Percentiles rank a stretch among this genome's conserved stretches.
These are phyloP conservation scores for Setophaga coronata DNA, from an alignment of 2,113 vertebrate genomes.

Conservation along the genomic window DNA sequence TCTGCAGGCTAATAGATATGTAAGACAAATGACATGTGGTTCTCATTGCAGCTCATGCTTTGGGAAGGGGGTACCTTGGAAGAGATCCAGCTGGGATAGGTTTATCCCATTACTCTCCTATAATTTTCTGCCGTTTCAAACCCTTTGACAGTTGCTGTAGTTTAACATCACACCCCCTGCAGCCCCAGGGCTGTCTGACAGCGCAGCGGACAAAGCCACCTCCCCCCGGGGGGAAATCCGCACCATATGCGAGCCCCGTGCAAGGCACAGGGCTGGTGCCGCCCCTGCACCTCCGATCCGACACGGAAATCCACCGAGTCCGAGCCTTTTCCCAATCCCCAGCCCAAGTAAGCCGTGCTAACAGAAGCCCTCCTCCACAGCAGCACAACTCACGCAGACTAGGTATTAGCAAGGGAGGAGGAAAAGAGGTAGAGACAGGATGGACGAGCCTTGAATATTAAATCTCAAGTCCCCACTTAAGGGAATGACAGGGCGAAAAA, in stretches of 20 bases:
- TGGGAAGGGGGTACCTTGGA: conserved; percentile 51
- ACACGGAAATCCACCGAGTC: not conserved
- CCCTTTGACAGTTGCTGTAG: conserved; percentile 61
- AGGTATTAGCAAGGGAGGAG: not conserved
- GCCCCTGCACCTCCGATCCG: not conserved
- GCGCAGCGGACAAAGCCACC: conserved; percentile 38
- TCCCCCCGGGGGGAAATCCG: not conserved
- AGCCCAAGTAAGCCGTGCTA: accelerated
- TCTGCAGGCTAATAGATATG: conserved; percentile 61
- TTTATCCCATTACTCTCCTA: conserved; percentile 67
- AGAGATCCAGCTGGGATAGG: conserved; percentile 45
- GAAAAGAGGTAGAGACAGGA: conserved; percentile 21
- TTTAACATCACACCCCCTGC: conserved; percentile 61
- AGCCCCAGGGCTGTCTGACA: conserved; percentile 51
- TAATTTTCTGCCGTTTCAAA: conserved; percentile 60
- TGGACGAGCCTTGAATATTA: conserved; percentile 37
- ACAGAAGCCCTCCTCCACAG: not conserved
- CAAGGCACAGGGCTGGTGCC: not conserved
- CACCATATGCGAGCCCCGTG: conserved; percentile 9
- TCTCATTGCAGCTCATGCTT: conserved; percentile 52
- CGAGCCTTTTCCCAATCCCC: not conserved
- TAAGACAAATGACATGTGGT: conserved; percentile 65
- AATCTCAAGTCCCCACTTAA: conserved; percentile 6
- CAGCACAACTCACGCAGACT: not conserved
- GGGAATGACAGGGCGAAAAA: not conserved